Base-by-base conservation (phyloP, 2,888 invertebrate genomes). In the Agrochola lychnidis region DNA sequence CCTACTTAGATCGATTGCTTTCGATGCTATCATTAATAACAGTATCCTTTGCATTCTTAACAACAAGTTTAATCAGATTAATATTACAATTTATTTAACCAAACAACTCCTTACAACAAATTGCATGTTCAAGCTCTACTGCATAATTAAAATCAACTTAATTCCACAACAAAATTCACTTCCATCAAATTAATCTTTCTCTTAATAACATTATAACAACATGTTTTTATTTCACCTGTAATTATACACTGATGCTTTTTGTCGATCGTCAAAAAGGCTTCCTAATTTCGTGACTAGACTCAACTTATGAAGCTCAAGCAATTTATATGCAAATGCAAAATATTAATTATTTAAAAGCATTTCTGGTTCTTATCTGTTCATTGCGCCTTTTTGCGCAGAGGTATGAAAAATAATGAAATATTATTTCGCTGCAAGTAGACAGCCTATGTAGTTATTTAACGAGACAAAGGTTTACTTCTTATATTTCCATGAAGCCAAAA, bases 291-390 rank as follows among this genome's bases (percentile, higher is more conserved):
- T 86, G 87, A 82, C 87, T 84, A 87, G 81, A 81, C 74, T 75
- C 22, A 19, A 69, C 73, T 76, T 73, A 76, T 78, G 68, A 76
- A 80, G 71, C 81, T 76, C 66, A 77, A 73, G 75, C 84, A 86
- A 87, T 87, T 86, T 87, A 84, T 82, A 87, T 87, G 87, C 78
- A 86, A 87, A 87, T 87, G 75, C 48, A 78, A 81, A 86, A 76
- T 84, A 80, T 82, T 86, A 82, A 86, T 87, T 87, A 84, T 82
- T 76, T 81, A 62, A 76, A 81, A 81, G 40, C 72, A 42, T 78
- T 85, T 87, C 79, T 85, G 62, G 79, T 87, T 79, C 76, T 82
- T 45, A 83, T 76, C 70, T 84, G 66, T 78, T 81, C 53, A 73
- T 57, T 74, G 68, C 64, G 36, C 36, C 64, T 76, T 83, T 83